Conservation (phyloP, 2,888 invertebrate species). For the Ariolimax columbianus region DNA sequence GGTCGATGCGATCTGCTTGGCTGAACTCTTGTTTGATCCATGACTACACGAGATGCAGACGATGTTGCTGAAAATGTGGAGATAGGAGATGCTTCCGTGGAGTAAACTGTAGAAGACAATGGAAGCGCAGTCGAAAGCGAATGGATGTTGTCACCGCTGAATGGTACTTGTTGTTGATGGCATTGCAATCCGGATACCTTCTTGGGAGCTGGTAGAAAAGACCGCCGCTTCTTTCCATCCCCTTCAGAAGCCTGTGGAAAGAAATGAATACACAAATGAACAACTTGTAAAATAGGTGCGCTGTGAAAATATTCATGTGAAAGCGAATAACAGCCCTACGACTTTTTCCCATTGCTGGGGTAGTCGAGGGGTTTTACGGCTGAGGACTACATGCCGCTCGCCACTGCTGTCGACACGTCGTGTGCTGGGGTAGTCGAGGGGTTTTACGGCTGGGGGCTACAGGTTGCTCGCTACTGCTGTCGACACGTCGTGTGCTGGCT, state of each 20-base stretch:
- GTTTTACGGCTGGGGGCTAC: no score
- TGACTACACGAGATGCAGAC: background rate
- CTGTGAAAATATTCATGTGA: no score
- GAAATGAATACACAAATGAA: background rate
- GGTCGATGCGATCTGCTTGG: background rate
- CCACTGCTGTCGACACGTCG: no score
- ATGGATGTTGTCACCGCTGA: background rate
- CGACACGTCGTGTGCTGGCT: no score
- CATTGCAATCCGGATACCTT: slow-evolving; percentile 29
- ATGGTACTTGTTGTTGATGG: slow-evolving; percentile 9
- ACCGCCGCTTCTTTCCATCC: slow-evolving; percentile 58
- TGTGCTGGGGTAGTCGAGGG: no score
- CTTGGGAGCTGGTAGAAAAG: slow-evolving; percentile 64
- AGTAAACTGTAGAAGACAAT: background rate
- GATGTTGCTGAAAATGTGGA: background rate
- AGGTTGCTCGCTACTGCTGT: no score
- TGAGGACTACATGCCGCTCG: no score
- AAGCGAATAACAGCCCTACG: no score
- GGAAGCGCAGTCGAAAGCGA: background rate
- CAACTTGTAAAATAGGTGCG: no score
- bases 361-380: no score
- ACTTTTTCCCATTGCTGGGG: no score
- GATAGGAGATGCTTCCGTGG: background rate
- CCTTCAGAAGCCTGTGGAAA: slow-evolving; percentile 51
- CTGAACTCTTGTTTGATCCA: background rate